Percentiles rank a stretch among this genome's conserved stretches.
Conservation (phyloP, 2,113 vertebrate species). For the Gyps fulvus region DNA sequence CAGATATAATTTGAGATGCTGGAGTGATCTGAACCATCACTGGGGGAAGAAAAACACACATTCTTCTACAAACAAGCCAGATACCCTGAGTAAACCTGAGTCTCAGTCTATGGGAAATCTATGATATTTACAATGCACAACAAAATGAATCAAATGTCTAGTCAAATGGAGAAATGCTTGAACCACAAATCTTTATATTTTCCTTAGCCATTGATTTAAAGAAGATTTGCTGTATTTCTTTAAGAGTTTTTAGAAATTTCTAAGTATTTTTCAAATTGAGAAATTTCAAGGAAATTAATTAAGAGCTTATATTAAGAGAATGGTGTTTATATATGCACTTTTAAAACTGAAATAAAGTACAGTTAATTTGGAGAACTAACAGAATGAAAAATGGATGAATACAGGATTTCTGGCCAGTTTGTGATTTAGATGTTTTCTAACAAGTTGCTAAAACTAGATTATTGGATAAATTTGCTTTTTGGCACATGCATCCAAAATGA, state of each 20-base stretch:
- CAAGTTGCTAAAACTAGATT: not conserved
- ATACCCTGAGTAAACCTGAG: not conserved
- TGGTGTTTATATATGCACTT: not conserved
- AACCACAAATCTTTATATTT: not conserved
- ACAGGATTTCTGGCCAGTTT: not conserved
- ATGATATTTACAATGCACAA: not conserved
- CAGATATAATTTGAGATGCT: not conserved
- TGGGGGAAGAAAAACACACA: not conserved
- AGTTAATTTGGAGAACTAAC: not conserved
- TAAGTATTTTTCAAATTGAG: not conserved
- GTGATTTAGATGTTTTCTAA: not conserved
- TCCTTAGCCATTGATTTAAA: not conserved
- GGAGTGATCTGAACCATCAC: not conserved
- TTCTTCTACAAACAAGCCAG: not conserved
- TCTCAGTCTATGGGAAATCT: not conserved
- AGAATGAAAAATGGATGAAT: not conserved
- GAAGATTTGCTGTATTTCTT: not conserved
- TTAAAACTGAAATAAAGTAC: not conserved
- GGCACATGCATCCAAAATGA: not conserved
- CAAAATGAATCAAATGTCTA: not conserved
- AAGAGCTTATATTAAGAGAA: not conserved
- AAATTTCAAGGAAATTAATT: not conserved
- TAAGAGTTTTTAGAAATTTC: not conserved
- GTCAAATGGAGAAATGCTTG: not conserved
- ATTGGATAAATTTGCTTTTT: not conserved